Evolutionary conservation across 1,140 invertebrate genomes (phyloP).

Genomic region (Calephelis virginiensis): DNA sequence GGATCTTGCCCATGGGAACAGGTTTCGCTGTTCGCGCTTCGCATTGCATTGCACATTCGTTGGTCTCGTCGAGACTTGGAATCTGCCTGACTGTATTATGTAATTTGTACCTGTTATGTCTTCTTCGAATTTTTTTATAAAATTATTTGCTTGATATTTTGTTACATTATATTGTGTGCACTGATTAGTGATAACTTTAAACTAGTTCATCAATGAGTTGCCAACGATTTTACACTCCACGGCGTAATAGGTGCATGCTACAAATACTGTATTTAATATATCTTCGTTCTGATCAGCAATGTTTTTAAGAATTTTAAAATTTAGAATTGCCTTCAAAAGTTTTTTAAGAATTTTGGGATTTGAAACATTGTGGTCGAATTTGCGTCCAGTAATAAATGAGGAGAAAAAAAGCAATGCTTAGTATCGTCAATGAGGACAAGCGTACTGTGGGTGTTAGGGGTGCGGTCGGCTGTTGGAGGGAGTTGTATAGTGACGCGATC

Average conservation of each 20-base stretch:
- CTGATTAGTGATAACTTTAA: too few species aligned
- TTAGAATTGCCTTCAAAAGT: too few species aligned
- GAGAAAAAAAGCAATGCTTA: slow-evolving; percentile 60
- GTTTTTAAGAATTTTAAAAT: too few species aligned
- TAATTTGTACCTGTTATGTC: slow-evolving; percentile 17
- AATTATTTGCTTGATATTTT: too few species aligned
- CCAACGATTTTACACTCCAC: too few species aligned
- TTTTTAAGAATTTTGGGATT: too few species aligned
- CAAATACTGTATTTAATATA: too few species aligned
- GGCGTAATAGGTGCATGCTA: too few species aligned
- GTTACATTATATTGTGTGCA: too few species aligned
- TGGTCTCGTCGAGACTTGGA: slow-evolving; percentile 28
- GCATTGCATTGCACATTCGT: slow-evolving; percentile 42
- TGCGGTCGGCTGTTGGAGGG: slow-evolving; percentile 63
- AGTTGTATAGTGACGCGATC: slow-evolving; percentile 76
- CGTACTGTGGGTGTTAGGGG: slow-evolving; percentile 66
- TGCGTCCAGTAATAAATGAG: slow-evolving; percentile 36
- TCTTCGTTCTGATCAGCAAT: too few species aligned
- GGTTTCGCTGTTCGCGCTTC: slow-evolving; percentile 46
- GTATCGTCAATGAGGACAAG: slow-evolving; percentile 59
- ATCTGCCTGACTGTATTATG: slow-evolving; percentile 14
- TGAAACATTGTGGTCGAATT: too few species aligned
- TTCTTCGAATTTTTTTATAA: not conserved
- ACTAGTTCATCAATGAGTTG: too few species aligned
- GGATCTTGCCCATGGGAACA: slow-evolving; percentile 55